Evolutionary conservation across 2,888 invertebrate species (phyloP).

Genomic region (Hedychridium roseum): DNA sequence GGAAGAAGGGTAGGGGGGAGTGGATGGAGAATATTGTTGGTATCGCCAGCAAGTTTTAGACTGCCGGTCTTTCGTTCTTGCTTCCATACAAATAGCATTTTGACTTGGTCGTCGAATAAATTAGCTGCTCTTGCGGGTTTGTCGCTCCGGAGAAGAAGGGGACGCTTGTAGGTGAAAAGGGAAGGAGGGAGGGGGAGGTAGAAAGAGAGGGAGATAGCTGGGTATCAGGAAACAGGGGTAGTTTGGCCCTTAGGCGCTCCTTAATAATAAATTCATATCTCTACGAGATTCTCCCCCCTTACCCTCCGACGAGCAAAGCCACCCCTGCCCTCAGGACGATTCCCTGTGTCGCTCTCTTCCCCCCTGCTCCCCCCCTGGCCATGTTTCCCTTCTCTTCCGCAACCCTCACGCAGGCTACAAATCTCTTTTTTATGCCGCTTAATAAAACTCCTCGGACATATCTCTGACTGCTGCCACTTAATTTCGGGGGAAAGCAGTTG

Average conservation of each 20-base stretch:
- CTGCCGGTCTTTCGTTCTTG: slow-evolving; percentile 2
- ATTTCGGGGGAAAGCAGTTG: slow-evolving; percentile 44
- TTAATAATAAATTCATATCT: slow-evolving; percentile 64
- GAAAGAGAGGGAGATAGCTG: slow-evolving; percentile 22
- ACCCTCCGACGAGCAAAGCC: slow-evolving; percentile 19
- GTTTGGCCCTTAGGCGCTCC: slow-evolving; percentile 56
- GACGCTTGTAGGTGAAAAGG: background rate
- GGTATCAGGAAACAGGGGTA: slow-evolving; percentile 54
- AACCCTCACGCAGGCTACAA: slow-evolving; percentile 53
- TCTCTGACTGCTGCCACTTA: slow-evolving; percentile 63
- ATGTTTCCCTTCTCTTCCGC: no score
- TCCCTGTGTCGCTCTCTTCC: slow-evolving; percentile 1
- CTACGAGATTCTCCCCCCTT: slow-evolving; percentile 39
- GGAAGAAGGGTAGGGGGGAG: background rate
- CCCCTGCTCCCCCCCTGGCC: background rate
- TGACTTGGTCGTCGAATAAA: slow-evolving; percentile 47
- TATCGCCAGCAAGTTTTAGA: slow-evolving; percentile 31
- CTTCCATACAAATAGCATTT: slow-evolving; percentile 37
- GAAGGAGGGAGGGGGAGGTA: background rate
- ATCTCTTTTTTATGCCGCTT: slow-evolving; percentile 63
- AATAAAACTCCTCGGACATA: slow-evolving; percentile 63
- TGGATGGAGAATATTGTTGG: slow-evolving; percentile 36
- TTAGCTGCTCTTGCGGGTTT: slow-evolving; percentile 34
- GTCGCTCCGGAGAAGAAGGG: slow-evolving; percentile 6
- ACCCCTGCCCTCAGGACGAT: slow-evolving; percentile 20